A percentile compares a stretch with the other conserved stretches of the same genome.
Conservation (phyloP, 1,140 invertebrate species). For the Mactra quadrangularis region DNA sequence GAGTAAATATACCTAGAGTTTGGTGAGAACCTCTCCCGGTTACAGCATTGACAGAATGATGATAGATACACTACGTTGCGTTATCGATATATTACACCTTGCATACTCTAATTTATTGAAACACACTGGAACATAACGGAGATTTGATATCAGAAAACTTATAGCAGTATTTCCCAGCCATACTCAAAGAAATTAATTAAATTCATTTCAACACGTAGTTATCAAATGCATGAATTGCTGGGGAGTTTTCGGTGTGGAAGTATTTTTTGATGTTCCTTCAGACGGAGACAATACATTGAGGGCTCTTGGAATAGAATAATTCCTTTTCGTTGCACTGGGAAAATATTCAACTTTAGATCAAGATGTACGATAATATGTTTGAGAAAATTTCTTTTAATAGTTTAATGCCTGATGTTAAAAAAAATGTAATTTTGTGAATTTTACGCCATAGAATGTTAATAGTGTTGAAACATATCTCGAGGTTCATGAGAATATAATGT, state of each 20-base stretch:
- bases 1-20: too few relatives aligned
- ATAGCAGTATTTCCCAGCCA: constrained; percentile 40
- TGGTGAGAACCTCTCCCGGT: constrained; percentile 16
- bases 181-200: constrained; percentile 61
- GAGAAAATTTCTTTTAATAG: too few relatives aligned
- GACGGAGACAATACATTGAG: neutral
- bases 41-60: constrained; percentile 5
- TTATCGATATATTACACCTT: constrained; percentile 41
- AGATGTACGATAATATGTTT: too few relatives aligned
- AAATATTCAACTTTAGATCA: too few relatives aligned
- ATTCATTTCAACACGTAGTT: constrained; percentile 53
- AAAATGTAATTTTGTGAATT: too few relatives aligned
- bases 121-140: constrained; percentile 42
- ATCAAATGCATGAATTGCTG: constrained; percentile 35
- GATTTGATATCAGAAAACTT: constrained; percentile 31
- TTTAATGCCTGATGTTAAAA: too few relatives aligned
- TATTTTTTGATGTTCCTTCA: constrained; percentile 14
- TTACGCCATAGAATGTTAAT: too few relatives aligned
- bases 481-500: too few relatives aligned
- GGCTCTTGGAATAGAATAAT: too few relatives aligned
- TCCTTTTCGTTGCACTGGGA: too few relatives aligned
- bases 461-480: too few relatives aligned
- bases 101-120: constrained; percentile 40
- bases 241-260: constrained; percentile 20
- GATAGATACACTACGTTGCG: constrained; percentile 24